Conservation (phyloP, 2,113 vertebrate species). For the Cinclus mexicanus region DNA sequence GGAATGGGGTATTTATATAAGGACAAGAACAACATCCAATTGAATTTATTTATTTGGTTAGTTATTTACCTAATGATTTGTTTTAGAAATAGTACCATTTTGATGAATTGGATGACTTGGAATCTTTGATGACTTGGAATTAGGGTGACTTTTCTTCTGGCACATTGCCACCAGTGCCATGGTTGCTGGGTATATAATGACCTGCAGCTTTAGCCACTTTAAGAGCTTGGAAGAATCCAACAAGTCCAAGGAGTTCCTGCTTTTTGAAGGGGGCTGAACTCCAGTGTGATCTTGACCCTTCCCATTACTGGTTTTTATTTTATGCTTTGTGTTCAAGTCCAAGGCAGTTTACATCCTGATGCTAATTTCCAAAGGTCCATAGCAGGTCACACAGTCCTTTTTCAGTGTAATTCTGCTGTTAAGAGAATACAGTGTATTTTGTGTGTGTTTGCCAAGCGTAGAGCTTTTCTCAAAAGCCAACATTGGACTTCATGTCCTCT, state of each 20-base stretch:
- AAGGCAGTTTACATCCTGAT: not conserved
- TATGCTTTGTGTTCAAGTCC: not conserved
- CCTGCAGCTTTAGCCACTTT: not conserved
- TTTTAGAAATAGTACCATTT: not conserved
- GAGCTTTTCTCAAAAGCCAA: not conserved
- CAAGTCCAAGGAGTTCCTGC: accelerated
- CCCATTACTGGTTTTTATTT: not conserved
- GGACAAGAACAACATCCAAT: not conserved
- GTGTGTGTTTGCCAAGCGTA: accelerated
- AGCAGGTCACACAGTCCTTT: not conserved
- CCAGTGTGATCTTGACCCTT: not conserved
- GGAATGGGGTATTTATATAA: not conserved
- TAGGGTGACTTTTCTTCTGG: not conserved
- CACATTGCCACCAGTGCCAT: not conserved
- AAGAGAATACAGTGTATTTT: accelerated
- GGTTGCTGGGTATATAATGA: accelerated
- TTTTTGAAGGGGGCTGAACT: not conserved
- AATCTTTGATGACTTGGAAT: not conserved
- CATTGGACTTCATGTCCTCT: accelerated
- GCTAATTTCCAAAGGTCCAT: not conserved
- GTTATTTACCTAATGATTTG: not conserved
- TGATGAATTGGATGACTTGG: not conserved
- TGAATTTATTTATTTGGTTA: not conserved
- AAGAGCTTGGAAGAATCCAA: not conserved
- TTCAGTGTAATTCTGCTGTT: not conserved